phyloP scores from a whole-genome alignment of 1,140 invertebrate genomes.

The Octopus bimaculoides region DNA sequence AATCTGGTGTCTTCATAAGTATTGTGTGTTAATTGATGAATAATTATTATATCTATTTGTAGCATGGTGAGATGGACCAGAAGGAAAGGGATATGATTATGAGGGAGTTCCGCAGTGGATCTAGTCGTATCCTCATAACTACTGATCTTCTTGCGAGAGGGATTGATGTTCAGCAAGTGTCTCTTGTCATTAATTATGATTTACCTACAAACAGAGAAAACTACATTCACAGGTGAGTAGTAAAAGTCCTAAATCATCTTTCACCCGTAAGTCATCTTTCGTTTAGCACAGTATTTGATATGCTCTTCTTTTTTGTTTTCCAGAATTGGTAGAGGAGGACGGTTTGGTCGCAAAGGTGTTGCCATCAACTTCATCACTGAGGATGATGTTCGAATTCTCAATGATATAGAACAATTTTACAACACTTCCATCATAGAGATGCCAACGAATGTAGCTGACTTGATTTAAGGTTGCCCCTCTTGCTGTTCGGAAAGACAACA shows the following conservation, averaged over 20 bases:
- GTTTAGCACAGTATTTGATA: not conserved
- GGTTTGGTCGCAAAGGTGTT: slow-evolving; percentile 99
- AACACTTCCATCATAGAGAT: slow-evolving; percentile 98
- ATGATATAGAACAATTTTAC: slow-evolving; percentile 82
- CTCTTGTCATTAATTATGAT: slow-evolving; percentile 97
- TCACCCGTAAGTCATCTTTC: too few relatives aligned
- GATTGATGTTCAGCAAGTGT: slow-evolving; percentile 97
- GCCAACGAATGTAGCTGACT: slow-evolving; percentile 98
- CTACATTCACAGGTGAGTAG: slow-evolving; percentile 92
- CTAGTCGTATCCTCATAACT: slow-evolving; percentile 93
- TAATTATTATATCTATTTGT: slow-evolving; percentile 18
- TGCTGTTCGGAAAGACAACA: too few relatives aligned
- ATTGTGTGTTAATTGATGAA: too few relatives aligned
- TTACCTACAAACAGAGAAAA: slow-evolving; percentile 94
- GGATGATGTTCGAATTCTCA: slow-evolving; percentile 75
- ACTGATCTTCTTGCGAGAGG: slow-evolving; percentile 94
- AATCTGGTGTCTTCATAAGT: too few relatives aligned
- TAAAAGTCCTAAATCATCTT: not conserved
- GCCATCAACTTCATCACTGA: slow-evolving; percentile 98
- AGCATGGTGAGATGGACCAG: slow-evolving; percentile 99
- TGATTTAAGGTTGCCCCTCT: slow-evolving; percentile 55
- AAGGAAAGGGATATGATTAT: slow-evolving; percentile 94
- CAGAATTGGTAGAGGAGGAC: slow-evolving; percentile 99
- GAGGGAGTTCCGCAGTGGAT: slow-evolving; percentile 95
- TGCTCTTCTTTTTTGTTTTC: slow-evolving; percentile 11